Evolutionary conservation across 2,113 vertebrate genomes (phyloP).

Genomic region (Pterocles orientalis): DNA sequence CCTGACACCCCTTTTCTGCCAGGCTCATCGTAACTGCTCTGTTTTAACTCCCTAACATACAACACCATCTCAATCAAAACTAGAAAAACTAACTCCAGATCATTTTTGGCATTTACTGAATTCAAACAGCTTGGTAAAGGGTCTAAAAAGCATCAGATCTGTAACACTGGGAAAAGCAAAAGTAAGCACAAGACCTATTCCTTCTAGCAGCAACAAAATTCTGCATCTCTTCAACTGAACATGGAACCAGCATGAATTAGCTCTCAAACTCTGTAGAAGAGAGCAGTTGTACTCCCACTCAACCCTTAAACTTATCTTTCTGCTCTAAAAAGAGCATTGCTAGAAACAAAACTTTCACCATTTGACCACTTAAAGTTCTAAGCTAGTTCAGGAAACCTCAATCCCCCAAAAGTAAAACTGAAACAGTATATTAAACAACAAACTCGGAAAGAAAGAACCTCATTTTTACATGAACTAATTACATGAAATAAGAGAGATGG

Average conservation of each 20-base stretch:
- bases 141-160: neutral
- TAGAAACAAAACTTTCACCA: neutral
- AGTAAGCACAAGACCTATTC: neutral
- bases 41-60: neutral
- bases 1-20: neutral
- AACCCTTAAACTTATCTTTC: neutral
- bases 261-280: neutral
- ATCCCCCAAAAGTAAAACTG: neutral
- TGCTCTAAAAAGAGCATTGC: neutral
- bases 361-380: neutral
- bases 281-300: neutral
- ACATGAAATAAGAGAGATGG: neutral
- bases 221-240: neutral
- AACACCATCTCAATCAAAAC: neutral
- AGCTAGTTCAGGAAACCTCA: neutral
- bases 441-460: neutral
- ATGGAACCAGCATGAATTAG: neutral
- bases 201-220: neutral
- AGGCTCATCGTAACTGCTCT: neutral
- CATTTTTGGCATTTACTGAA: neutral
- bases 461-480: neutral
- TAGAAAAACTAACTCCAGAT: neutral
- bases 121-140: neutral
- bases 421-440: neutral
- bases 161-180: neutral